Base-by-base conservation (phyloP, 1,140 invertebrate genomes). In the Cardiocondyla obscurior region DNA sequence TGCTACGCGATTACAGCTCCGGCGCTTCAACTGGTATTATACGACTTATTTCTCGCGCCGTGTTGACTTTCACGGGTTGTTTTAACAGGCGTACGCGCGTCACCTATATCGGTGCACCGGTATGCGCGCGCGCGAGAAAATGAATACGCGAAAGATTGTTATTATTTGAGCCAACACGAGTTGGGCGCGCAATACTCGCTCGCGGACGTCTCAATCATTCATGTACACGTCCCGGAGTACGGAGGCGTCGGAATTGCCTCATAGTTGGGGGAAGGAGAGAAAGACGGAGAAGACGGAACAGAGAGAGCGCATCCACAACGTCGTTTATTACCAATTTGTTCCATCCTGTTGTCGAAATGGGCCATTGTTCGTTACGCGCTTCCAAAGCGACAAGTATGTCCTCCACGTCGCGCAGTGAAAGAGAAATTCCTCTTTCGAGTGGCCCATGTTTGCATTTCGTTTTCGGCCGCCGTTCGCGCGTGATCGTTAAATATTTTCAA, bases 311-410 rank as follows among this genome's bases (percentile, higher is more conserved):
- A 72, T 81, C 76, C 55, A 58, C 55, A 53, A 28, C 19, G 67
- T 46, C 62, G 83, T 85, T 82, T 81, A 85, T 85, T 85, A 85
- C 83, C 83, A 85, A 85, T 85, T 85, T 85, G 83, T 85, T 85
- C 83, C 83, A 85, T 85, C 83, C 83, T 85, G 83, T 85, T 85
- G 83, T 85, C 83, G 60, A 82, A 85, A 85, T 82, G 83, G 83
- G 55, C 79, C 60, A 85, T 85, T 83, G 83, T 85, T 76, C 81
- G 60, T 82, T 84, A 84, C 51, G 51, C 55, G 74, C 70, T 77
- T 57, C 81, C 58, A 62, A 83, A 83, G 58, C 49, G 81, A 77
- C 72, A 83, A 62, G 72, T 62, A 83, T 51, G 67, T 76, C 57
- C 69, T 82, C 25, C 57, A 62, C 44, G 70, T 74, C 44, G 55